phyloP scores from a whole-genome alignment of 2,797 vertebrate genomes.

The Pelobates cultripes region DNA sequence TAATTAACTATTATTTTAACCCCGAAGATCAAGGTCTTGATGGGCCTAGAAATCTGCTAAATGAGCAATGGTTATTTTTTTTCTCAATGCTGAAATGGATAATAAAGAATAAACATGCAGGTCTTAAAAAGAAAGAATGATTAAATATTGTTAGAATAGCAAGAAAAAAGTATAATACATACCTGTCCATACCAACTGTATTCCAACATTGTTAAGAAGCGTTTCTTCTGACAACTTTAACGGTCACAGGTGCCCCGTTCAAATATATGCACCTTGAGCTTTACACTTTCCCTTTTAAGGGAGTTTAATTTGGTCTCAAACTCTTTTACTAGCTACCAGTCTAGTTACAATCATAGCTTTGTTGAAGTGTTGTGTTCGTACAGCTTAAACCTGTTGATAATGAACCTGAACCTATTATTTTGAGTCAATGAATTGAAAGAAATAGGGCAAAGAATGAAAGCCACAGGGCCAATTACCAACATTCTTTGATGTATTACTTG shows the following conservation, averaged over 20 bases:
- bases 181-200: slow-evolving; percentile 98
- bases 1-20: no score
- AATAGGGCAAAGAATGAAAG: slow-evolving; percentile 99
- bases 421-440: slow-evolving; percentile 99
- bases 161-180: slow-evolving; percentile 66
- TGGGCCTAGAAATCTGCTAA: no score
- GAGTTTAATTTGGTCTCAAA: slow-evolving; percentile 75
- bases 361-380: slow-evolving; percentile 92
- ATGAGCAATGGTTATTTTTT: no score
- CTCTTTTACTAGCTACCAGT: slow-evolving; percentile 75
- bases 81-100: no score
- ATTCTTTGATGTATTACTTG: slow-evolving; percentile 99
- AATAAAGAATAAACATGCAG: no score
- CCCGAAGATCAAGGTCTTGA: no score
- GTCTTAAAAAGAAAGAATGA: neutral
- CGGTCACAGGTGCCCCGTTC: slow-evolving; percentile 52
- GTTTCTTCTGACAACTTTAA: slow-evolving; percentile 33
- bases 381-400: slow-evolving; percentile 99
- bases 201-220: slow-evolving; percentile 87
- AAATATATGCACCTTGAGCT: slow-evolving; percentile 70
- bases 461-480: slow-evolving; percentile 99
- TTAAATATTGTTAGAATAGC: slow-evolving; percentile 2
- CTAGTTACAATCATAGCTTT: slow-evolving; percentile 75
- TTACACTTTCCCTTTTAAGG: slow-evolving; percentile 70
- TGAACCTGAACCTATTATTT: slow-evolving; percentile 99